Evolutionary conservation across 2,888 invertebrate genomes (phyloP), one percentile per base, ranked within the genome.

Genomic region (Melanostoma scalare): DNA sequence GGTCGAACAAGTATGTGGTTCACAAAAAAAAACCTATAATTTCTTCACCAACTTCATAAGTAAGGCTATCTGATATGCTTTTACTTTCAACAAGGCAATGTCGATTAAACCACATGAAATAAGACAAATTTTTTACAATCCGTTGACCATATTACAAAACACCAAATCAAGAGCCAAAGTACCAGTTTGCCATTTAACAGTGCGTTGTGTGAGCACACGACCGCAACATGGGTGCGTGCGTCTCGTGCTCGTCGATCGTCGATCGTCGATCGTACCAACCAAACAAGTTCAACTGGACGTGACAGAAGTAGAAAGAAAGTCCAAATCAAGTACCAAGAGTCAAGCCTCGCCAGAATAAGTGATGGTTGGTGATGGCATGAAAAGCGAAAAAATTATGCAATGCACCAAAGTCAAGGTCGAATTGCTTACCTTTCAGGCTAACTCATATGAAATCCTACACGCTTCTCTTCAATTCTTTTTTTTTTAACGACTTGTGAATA

Each of bases 281-380:
- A 71, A 65, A 52, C 69, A 53, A 48, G 56, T 72, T 50, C 50
- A 58, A 58, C 53, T 40, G 40, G 46, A 61, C 33, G 4, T 33
- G 46, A 67, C 20, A 20, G 65, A 67, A 53, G 58, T 65, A 73
- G 52, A 72, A 72, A 61, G 60, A 60, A 72, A 72, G 71, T 71
- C 10, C 6, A 36, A 48, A 20, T 20, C 20, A 20, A 20, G 20
- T 20, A 20, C 20, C 1, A 20, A 1, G 20, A 20, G 20, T 61
- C 46, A 6, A 61, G 48, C 31, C 6, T 63, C 50, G 6, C 10
- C 20, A 20, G 20, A 20, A 20, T 10, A 46, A 46, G 3, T 10
- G 42, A 46, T 46, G 10, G 20, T 20, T 20, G 20, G 1, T 20
- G 20, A 20, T 20, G 20, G 20, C 20, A 20, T 20, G 0, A 20